Percentiles rank a stretch among this genome's conserved stretches.
Evolutionary conservation across 2,113 vertebrate species (phyloP).

Genomic region (Cavia porcellus): DNA sequence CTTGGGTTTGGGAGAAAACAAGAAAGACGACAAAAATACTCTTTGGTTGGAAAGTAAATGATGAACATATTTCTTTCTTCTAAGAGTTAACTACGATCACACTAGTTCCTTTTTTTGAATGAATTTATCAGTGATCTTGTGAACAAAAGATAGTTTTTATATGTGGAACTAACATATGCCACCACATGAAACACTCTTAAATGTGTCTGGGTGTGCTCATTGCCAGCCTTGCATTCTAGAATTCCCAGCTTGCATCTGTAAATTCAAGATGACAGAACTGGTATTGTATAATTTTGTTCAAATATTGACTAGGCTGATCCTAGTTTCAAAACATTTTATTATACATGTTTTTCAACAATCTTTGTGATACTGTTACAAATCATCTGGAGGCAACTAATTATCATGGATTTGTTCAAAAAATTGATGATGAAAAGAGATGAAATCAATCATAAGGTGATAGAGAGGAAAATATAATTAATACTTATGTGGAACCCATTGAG

Average conservation of each 20-base stretch:
- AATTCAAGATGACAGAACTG: constrained; percentile 22
- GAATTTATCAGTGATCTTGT: not conserved
- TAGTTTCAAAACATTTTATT: constrained; percentile 48
- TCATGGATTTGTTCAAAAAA: constrained; percentile 31
- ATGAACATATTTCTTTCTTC: not conserved
- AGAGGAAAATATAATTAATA: not conserved
- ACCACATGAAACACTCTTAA: constrained; percentile 7
- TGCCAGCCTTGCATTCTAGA: not conserved
- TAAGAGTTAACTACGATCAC: not conserved
- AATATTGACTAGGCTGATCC: constrained; percentile 32
- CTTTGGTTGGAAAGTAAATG: constrained; percentile 44
- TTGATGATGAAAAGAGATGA: not conserved
- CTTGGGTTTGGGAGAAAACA: not conserved
- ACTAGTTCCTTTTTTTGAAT: constrained; percentile 17
- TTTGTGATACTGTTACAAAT: not conserved
- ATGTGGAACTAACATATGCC: constrained; percentile 33
- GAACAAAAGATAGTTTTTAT: constrained; percentile 17
- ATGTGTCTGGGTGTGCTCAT: not conserved
- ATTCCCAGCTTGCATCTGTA: constrained; percentile 19
- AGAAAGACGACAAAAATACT: not conserved
- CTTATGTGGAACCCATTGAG: not conserved
- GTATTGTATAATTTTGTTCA: constrained; percentile 31
- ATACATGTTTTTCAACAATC: constrained; percentile 6
- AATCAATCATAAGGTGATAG: not conserved
- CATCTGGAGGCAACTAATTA: constrained; percentile 38